A percentile compares a stretch with the other conserved stretches of the same genome.
Evolutionary conservation across 2,113 vertebrate genomes (phyloP).

Genomic region (Caranx melampygus): DNA sequence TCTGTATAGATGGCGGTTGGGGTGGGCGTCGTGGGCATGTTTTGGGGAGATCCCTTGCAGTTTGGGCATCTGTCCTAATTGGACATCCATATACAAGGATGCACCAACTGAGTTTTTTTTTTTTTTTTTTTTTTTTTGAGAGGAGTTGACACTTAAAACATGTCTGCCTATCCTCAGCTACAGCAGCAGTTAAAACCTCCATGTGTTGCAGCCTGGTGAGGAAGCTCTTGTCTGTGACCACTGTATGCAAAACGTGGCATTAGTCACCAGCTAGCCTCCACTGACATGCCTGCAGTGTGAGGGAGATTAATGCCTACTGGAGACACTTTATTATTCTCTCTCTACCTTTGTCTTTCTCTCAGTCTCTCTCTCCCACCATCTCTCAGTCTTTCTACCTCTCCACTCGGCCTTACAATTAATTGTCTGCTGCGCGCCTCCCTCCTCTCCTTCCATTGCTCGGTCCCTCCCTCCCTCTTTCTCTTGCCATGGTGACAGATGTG

Average conservation of each 20-base stretch:
- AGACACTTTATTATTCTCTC: conserved; percentile 98
- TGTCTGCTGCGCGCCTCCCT: conserved; percentile 66
- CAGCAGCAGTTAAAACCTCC: conserved; percentile 45
- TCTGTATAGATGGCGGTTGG: too few species aligned
- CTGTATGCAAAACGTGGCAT: conserved; percentile 99
- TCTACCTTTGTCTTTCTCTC: conserved; percentile 92
- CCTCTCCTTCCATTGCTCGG: conserved; percentile 55
- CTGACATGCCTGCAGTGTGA: conserved; percentile 97
- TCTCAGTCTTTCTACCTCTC: conserved; percentile 67
- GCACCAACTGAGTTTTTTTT: too few species aligned
- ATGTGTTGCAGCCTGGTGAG: conserved; percentile 68
- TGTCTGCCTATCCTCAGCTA: conserved; percentile 19
- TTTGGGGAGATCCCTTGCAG: too few species aligned
- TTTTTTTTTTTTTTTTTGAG: too few species aligned
- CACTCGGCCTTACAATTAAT: conserved; percentile 72
- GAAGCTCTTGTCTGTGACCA: conserved; percentile 92
- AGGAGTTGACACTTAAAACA: conserved; percentile 6
- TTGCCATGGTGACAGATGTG: conserved; percentile 68
- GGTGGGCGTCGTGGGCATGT: too few species aligned
- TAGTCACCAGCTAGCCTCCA: conserved; percentile 95
- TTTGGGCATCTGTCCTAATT: too few species aligned
- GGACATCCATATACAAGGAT: too few species aligned
- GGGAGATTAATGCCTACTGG: conserved; percentile 97
- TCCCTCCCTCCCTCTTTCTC: conserved; percentile 54
- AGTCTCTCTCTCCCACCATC: conserved; percentile 62